Percentiles rank a stretch among this genome's conserved stretches.
phyloP scores from a whole-genome alignment of 2,888 invertebrate genomes.

The Abscondita cerata region DNA sequence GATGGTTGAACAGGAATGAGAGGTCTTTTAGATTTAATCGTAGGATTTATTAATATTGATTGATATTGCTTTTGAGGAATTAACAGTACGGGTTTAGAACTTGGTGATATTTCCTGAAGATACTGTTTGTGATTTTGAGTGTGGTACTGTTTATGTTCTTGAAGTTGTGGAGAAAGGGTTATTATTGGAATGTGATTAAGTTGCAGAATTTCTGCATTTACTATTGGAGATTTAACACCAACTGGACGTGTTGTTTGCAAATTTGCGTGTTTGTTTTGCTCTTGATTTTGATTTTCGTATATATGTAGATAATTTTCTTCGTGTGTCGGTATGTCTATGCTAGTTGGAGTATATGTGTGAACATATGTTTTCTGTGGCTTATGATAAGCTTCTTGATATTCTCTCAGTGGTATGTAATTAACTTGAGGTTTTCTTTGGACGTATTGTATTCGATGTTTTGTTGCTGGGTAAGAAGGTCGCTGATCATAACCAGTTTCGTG shows the following conservation, averaged over 20 bases:
- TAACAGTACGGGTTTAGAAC: conserved; percentile 8
- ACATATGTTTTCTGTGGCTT: conserved; percentile 48
- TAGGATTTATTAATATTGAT: not conserved
- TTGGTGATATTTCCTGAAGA: conserved; percentile 24
- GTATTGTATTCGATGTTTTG: conserved; percentile 17
- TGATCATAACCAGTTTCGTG: conserved; percentile 38
- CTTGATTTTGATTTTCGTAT: conserved; percentile 8
- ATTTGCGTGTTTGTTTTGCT: conserved; percentile 4
- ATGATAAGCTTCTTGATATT: conserved; percentile 23
- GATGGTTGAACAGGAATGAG: conserved; percentile 15
- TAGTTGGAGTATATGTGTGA: conserved; percentile 53
- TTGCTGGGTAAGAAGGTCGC: conserved; percentile 14
- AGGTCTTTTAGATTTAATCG: conserved; percentile 13
- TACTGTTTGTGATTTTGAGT: conserved; percentile 26
- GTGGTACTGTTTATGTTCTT: conserved; percentile 21
- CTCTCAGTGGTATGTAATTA: conserved; percentile 37
- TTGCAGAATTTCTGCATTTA: conserved; percentile 15
- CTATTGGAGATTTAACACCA: conserved; percentile 13
- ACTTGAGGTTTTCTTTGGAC: conserved; percentile 30
- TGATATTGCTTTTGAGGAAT: conserved; percentile 15
- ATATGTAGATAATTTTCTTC: conserved; percentile 13
- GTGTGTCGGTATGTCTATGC: conserved; percentile 49
- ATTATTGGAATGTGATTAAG: conserved; percentile 22
- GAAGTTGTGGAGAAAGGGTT: conserved; percentile 27
- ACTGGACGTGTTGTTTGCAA: conserved; percentile 14